A percentile compares a stretch with the other conserved stretches of the same genome.
Evolutionary conservation across 2,113 vertebrate species (phyloP).

Genomic region (Grallaria varia): DNA sequence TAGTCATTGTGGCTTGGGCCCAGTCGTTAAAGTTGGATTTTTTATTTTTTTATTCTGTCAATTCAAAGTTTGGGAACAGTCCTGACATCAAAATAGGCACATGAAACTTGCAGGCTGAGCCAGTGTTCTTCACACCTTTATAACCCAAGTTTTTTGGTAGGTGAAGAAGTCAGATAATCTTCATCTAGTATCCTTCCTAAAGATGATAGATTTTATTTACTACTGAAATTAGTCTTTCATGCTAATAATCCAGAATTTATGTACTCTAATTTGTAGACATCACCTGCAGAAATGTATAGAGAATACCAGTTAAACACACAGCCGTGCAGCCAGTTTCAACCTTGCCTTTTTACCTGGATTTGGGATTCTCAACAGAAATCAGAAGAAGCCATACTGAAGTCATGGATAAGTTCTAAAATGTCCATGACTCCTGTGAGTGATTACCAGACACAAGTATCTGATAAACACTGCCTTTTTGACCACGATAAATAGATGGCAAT

Average conservation of each 20-base stretch:
- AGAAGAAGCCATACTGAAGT: background rate
- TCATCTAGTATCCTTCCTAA: background rate
- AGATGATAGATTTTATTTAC: background rate
- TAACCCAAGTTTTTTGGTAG: background rate
- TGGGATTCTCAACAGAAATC: background rate
- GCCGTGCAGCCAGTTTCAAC: fast-evolving
- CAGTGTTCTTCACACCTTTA: background rate
- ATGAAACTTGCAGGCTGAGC: background rate
- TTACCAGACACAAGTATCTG: background rate
- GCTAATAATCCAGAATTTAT: background rate
- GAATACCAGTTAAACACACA: background rate
- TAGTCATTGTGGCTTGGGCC: background rate
- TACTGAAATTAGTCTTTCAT: background rate
- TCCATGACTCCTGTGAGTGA: background rate
- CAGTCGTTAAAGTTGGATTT: background rate
- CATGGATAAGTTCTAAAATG: background rate
- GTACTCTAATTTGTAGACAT: background rate
- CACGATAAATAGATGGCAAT: background rate
- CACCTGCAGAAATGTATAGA: background rate
- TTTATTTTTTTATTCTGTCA: background rate
- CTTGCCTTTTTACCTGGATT: background rate
- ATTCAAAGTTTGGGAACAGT: background rate
- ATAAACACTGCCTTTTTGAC: background rate
- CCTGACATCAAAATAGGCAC: background rate
- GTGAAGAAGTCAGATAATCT: background rate